These are phyloP conservation scores for Pseudobourletiella spinata DNA, from an alignment of 1,140 invertebrate species.

Conservation along the genomic window DNA sequence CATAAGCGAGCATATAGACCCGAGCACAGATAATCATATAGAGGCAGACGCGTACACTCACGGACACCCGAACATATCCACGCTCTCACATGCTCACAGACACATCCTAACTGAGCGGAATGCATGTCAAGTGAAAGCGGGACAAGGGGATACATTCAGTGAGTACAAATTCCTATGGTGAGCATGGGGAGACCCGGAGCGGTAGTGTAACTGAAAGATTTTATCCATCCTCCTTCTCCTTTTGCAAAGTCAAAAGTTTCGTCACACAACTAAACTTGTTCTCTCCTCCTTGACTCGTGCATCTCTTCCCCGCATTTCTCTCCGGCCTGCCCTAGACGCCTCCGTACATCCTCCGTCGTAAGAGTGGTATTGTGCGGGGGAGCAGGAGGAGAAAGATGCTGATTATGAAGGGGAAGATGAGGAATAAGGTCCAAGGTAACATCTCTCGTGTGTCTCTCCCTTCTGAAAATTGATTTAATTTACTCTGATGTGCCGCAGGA, in stretches of 20 bases:
- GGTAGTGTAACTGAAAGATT: too few relatives aligned
- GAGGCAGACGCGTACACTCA: too few relatives aligned
- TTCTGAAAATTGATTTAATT: conserved; percentile 7
- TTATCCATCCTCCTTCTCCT: not conserved
- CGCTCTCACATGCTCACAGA: too few relatives aligned
- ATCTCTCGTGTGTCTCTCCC: not conserved
- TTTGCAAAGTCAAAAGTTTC: not conserved
- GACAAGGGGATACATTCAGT: too few relatives aligned
- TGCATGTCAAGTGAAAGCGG: too few relatives aligned
- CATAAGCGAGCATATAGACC: too few relatives aligned
- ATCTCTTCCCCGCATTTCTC: not conserved
- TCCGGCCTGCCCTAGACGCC: not conserved
- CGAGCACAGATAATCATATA: too few relatives aligned
- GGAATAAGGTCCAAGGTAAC: not conserved
- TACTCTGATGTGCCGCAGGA: not conserved
- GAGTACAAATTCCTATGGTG: too few relatives aligned
- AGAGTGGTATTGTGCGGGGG: not conserved
- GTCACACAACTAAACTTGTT: not conserved
- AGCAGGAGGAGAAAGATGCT: not conserved
- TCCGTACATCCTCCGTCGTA: not conserved
- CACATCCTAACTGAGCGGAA: too few relatives aligned
- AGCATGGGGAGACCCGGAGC: too few relatives aligned
- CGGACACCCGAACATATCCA: too few relatives aligned
- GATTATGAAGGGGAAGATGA: not conserved
- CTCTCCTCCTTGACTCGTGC: not conserved